Evolutionary conservation across 1,140 invertebrate genomes (phyloP).

Genomic region (Prorops nasuta): DNA sequence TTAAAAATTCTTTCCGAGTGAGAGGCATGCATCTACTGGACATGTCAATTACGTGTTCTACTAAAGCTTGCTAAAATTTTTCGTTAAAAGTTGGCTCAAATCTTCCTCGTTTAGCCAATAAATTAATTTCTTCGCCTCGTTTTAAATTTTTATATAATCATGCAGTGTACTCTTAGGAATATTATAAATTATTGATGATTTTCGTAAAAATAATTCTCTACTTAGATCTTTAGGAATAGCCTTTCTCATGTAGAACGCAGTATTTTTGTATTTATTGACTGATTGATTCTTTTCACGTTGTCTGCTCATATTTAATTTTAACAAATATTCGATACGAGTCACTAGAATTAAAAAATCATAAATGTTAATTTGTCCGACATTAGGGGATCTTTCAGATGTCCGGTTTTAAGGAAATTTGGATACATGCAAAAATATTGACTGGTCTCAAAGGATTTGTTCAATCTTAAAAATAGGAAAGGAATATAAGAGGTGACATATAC

Average conservation of each 20-base stretch:
- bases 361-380: not conserved
- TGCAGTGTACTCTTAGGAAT: conserved; percentile 14
- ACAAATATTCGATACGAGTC: not conserved
- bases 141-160: conserved; percentile 9
- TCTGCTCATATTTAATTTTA: not conserved
- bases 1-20: conserved; percentile 18
- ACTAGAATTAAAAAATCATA: not conserved
- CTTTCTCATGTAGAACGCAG: conserved; percentile 13
- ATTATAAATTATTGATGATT: conserved; percentile 6
- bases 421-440: not conserved
- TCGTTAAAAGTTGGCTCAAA: conserved; percentile 7
- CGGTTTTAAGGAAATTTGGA: not conserved
- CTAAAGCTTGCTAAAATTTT: conserved; percentile 13
- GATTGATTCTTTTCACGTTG: not conserved
- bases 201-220: conserved; percentile 4
- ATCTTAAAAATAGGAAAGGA: no score
- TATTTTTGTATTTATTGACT: not conserved
- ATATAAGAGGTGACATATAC: not conserved
- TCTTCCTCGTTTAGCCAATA: conserved; percentile 11
- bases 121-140: conserved; percentile 2
- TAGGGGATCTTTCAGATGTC: not conserved
- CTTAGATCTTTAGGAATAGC: conserved; percentile 10
- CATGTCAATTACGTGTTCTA: conserved; percentile 13
- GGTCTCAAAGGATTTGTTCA: no score
- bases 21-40: conserved; percentile 12